phyloP scores from a whole-genome alignment of 2,797 vertebrate species.

The Amniataba percoides region DNA sequence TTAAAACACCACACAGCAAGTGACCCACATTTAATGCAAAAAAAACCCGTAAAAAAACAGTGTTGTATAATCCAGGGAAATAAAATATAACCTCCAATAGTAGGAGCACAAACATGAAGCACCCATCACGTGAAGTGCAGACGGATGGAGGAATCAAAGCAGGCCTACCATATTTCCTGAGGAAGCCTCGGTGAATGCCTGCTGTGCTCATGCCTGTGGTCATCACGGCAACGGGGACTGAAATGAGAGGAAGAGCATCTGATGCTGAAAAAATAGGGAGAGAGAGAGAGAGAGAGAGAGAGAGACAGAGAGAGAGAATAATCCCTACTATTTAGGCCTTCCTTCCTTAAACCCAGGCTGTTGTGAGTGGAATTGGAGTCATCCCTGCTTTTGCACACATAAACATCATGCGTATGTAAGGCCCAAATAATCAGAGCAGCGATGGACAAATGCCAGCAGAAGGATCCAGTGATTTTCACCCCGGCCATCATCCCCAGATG shows the following conservation, averaged over 20 bases:
- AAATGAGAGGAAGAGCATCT: slow-evolving; percentile 55
- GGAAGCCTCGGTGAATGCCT: slow-evolving; percentile 86
- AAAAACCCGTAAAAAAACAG: not conserved
- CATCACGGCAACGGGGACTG: slow-evolving; percentile 56
- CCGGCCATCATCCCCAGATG: slow-evolving; percentile 43
- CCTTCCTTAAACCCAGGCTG: slow-evolving; percentile 59
- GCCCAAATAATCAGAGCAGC: slow-evolving; percentile 62
- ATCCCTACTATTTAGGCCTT: slow-evolving; percentile 80
- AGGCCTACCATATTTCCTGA: slow-evolving; percentile 88
- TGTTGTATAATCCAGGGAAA: not conserved
- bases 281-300: slow-evolving; percentile 54
- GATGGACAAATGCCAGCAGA: slow-evolving; percentile 59
- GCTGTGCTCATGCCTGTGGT: slow-evolving; percentile 80
- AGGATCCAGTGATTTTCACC: slow-evolving; percentile 40
- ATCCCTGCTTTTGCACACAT: slow-evolving; percentile 40
- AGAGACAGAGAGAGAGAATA: slow-evolving; percentile 56
- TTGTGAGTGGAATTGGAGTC: slow-evolving; percentile 60
- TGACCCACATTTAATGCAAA: not conserved
- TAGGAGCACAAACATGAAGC: not conserved
- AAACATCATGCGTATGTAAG: slow-evolving; percentile 62
- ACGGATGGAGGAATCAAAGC: not conserved
- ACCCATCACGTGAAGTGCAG: not conserved
- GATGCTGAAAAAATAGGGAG: slow-evolving; percentile 65
- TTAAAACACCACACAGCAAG: not conserved
- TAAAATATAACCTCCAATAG: not conserved